These are phyloP conservation scores for Eumerus sabulonum DNA, from an alignment of 2,888 invertebrate genomes.

Conservation along the genomic window DNA sequence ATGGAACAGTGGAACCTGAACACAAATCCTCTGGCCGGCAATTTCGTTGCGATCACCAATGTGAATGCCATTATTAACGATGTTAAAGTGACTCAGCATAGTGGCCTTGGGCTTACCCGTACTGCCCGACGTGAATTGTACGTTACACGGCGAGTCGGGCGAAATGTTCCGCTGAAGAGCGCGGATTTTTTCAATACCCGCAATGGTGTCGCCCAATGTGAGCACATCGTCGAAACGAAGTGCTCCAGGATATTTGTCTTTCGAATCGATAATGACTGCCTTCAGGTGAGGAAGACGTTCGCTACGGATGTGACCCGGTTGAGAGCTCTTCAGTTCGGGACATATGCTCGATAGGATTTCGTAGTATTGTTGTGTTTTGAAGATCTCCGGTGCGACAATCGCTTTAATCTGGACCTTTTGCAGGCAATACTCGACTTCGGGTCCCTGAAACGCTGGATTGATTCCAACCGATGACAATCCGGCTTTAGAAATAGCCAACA, in stretches of 20 bases:
- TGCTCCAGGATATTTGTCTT: constrained; percentile 79
- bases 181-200: constrained; percentile 70
- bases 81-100: constrained; percentile 84
- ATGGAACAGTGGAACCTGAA: constrained; percentile 90
- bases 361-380: constrained; percentile 85
- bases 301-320: constrained; percentile 79
- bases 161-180: constrained; percentile 81
- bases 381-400: constrained; percentile 83
- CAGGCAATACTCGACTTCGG: constrained; percentile 86
- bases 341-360: constrained; percentile 82
- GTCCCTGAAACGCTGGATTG: constrained; percentile 86
- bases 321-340: constrained; percentile 80
- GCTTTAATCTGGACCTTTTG: constrained; percentile 85
- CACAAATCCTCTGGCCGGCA: constrained; percentile 79
- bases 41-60: constrained; percentile 81
- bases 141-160: constrained; percentile 85
- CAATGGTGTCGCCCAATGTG: constrained; percentile 68
- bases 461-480: constrained; percentile 88
- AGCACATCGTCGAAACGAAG: constrained; percentile 79
- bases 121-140: constrained; percentile 92
- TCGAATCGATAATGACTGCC: constrained; percentile 81
- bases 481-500: constrained; percentile 85
- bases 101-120: constrained; percentile 89
- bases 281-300: constrained; percentile 80
- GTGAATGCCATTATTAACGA: constrained; percentile 87